phyloP scores from a whole-genome alignment of 1,140 invertebrate species.

The Neodiprion fabricii region DNA sequence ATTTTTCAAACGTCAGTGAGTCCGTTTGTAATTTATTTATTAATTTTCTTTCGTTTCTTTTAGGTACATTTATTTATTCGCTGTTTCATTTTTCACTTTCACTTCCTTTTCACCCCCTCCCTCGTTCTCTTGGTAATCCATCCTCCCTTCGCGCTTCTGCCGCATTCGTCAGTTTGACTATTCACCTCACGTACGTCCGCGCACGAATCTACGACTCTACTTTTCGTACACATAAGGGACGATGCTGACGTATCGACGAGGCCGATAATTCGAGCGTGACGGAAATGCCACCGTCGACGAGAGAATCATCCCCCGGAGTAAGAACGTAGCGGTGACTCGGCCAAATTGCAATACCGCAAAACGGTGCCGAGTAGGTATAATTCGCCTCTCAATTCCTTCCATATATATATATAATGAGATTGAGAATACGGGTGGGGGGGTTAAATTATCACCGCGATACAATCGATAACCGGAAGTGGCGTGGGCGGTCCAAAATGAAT shows the following conservation, averaged over 20 bases:
- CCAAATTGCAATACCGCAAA: too few relatives aligned
- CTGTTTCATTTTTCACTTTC: not conserved
- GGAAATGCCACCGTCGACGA: not conserved
- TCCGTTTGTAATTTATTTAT: not conserved
- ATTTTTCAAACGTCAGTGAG: not conserved
- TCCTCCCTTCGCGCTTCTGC: not conserved
- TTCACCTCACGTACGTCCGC: not conserved
- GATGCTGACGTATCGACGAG: slow-evolving; percentile 6
- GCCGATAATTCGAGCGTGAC: not conserved
- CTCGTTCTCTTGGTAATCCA: not conserved
- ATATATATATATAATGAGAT: too few relatives aligned
- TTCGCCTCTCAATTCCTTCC: too few relatives aligned
- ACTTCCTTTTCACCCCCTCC: not conserved
- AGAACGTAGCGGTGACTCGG: too few relatives aligned
- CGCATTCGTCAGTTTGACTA: not conserved
- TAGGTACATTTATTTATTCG: not conserved
- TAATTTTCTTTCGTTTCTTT: not conserved
- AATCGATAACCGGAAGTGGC: too few relatives aligned
- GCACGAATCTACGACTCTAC: too few relatives aligned
- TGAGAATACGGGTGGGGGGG: too few relatives aligned
- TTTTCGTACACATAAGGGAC: not conserved
- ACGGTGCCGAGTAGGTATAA: too few relatives aligned
- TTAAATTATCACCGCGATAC: too few relatives aligned
- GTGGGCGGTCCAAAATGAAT: too few relatives aligned
- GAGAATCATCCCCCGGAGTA: too few relatives aligned